Evolutionary conservation across 1,140 invertebrate species (phyloP).

Genomic region (Tetramorium simillimum): DNA sequence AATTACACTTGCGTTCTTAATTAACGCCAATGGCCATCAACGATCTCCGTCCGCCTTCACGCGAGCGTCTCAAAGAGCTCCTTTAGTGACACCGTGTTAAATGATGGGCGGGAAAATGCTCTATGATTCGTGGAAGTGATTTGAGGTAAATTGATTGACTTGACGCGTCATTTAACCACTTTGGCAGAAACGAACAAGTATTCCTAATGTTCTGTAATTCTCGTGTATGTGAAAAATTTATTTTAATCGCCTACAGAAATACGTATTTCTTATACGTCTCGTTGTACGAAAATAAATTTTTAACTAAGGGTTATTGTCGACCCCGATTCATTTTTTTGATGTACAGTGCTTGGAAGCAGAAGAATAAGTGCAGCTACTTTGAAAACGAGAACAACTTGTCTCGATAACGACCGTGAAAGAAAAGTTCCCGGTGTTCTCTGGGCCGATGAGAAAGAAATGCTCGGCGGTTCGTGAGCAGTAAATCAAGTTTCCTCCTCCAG

Average conservation of each 20-base stretch:
- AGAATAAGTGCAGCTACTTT: constrained; percentile 40
- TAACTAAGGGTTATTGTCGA: constrained; percentile 13
- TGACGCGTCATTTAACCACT: background rate
- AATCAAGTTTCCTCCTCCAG: constrained; percentile 69
- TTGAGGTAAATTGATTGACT: constrained; percentile 20
- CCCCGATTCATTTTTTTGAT: background rate
- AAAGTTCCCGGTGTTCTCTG: background rate
- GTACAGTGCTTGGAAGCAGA: background rate
- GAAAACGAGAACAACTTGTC: constrained; percentile 53
- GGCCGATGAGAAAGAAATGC: constrained; percentile 35
- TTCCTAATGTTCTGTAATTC: background rate
- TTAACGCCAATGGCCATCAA: constrained; percentile 65
- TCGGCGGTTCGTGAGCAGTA: constrained; percentile 39
- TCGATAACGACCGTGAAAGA: constrained; percentile 45
- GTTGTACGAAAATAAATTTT: background rate
- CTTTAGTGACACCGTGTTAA: constrained; percentile 29
- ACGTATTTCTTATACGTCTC: too few species aligned
- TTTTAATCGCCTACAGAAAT: background rate
- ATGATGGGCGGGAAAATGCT: constrained; percentile 21
- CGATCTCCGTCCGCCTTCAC: constrained; percentile 27
- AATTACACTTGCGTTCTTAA: constrained; percentile 69
- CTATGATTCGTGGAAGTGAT: constrained; percentile 46
- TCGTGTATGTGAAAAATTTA: background rate
- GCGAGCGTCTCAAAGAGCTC: constrained; percentile 25
- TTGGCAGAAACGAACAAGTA: background rate